These are phyloP conservation scores for Leptodactylus fallax DNA, from an alignment of 2,797 vertebrate genomes.

Conservation along the genomic window DNA sequence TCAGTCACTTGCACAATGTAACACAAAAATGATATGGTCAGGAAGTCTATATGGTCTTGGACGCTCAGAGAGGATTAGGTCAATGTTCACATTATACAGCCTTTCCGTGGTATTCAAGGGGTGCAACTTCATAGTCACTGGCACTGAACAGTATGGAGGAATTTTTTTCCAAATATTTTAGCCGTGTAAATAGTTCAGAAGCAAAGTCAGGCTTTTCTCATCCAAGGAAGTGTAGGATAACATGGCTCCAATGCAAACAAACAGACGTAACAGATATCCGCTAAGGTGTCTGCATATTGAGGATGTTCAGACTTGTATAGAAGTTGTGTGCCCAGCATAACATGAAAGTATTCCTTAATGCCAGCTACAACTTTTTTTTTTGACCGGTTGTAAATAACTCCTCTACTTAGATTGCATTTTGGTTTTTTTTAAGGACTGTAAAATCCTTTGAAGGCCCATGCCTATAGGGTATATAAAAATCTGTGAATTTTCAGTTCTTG, in stretches of 20 bases:
- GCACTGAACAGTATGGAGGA: constrained; percentile 89
- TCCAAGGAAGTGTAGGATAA: constrained; percentile 96
- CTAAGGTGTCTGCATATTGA: constrained; percentile 92
- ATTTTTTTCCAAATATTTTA: constrained; percentile 97
- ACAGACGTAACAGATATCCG: constrained; percentile 87
- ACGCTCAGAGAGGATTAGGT: constrained; percentile 1
- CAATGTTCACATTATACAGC: constrained; percentile 79
- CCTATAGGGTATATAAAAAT: too few relatives aligned
- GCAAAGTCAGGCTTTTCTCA: constrained; percentile 95
- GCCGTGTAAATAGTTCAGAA: constrained; percentile 95
- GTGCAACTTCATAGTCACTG: constrained; percentile 96
- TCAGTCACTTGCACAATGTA: constrained; percentile 46
- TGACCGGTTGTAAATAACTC: too few relatives aligned
- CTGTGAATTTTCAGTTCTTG: too few relatives aligned
- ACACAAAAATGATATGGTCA: constrained; percentile 31
- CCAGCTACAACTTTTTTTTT: too few relatives aligned
- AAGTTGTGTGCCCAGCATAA: constrained; percentile 95
- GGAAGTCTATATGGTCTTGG: constrained; percentile 27
- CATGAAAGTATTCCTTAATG: constrained; percentile 96
- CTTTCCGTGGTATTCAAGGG: constrained; percentile 95
- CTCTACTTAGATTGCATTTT: too few relatives aligned
- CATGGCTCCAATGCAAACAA: constrained; percentile 94
- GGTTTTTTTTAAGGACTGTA: too few relatives aligned
- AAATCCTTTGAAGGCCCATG: too few relatives aligned
- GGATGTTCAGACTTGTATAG: constrained; percentile 97